Evolutionary conservation across 2,888 invertebrate species (phyloP), one percentile per base, ranked within the genome.

Genomic region (Heliconius cydno): DNA sequence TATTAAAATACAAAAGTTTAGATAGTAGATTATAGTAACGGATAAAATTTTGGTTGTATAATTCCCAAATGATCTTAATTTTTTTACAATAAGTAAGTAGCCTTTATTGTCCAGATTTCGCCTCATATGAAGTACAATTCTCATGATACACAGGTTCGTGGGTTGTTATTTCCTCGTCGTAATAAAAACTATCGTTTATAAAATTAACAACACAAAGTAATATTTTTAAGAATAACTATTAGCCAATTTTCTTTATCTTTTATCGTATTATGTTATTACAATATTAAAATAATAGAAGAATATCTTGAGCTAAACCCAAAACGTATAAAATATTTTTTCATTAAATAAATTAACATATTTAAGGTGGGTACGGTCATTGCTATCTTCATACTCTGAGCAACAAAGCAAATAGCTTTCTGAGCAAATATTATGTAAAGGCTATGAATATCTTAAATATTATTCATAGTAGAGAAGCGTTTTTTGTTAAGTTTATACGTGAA

Each of bases 371-470:
- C 34, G 22, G 52, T 71, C 72, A 52, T 52, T 72, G 46, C 19
- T 30, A 57, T 34, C 34, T 72, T 57, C 57, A 57, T 72, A 57
- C 22, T 72, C 34, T 34, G 72, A 28, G 13, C 52, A 57, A 57
- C 57, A 57, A 57, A 30, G 57, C 13, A 72, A 30, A 30, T 72
- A 57, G 22, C 30, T 72, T 57, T 72, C 57, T 72, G 15, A 22
- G n/a, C 34, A 72, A 72, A 72, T 70, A 70, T 57, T 34, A 72
- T 72, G 57, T 72, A 57, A 72, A 72, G 57, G 57, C 34, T 57
- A 57, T 22, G 72, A 57, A 72, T 72, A 34, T 72, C 52, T 57
- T 72, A 57, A 72, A 57, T 30, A 52, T 52, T 72, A 30, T 72
- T 30, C 34, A 57, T 57, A n/a, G 19, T 57, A 30, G 22, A 30